Conservation (phyloP, 2,888 invertebrate species). For the Stratiomys singularior region DNA sequence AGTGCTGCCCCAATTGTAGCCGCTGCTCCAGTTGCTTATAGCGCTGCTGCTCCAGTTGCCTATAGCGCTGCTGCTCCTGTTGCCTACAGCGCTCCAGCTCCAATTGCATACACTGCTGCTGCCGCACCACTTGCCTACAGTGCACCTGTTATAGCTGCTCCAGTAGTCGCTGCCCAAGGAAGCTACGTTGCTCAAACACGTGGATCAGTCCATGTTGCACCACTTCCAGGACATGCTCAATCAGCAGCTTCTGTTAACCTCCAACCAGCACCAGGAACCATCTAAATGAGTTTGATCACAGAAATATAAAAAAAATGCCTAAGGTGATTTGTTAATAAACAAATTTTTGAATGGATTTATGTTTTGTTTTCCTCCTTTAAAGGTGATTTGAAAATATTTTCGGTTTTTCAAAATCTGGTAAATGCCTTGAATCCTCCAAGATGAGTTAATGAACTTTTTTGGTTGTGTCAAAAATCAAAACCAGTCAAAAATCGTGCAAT, state of each 20-base stretch:
- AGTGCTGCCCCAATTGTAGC: constrained; percentile 50
- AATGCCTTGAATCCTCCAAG: no score
- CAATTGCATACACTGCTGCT: background rate
- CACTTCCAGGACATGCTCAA: constrained; percentile 62
- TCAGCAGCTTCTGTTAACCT: constrained; percentile 48
- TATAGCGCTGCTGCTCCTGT: constrained; percentile 29
- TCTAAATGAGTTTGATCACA: constrained; percentile 32
- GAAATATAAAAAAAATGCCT: background rate
- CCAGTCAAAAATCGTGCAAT: no score
- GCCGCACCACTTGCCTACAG: background rate
- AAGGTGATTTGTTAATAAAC: no score
- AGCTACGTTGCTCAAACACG: constrained; percentile 63
- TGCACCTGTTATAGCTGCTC: constrained; percentile 27
- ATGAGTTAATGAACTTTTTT: no score
- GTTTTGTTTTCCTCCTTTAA: no score
- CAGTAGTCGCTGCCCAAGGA: constrained; percentile 27
- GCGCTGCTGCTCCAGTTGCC: constrained; percentile 41
- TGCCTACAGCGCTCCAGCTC: background rate
- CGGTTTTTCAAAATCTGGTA: no score
- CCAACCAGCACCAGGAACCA: constrained; percentile 43
- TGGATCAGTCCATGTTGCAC: constrained; percentile 65
- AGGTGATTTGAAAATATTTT: no score
- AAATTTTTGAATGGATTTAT: no score
- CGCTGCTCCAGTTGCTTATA: constrained; percentile 34
- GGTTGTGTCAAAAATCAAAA: no score